phyloP scores from a whole-genome alignment of 2,888 invertebrate genomes.

The Acanthosepion esculentum region DNA sequence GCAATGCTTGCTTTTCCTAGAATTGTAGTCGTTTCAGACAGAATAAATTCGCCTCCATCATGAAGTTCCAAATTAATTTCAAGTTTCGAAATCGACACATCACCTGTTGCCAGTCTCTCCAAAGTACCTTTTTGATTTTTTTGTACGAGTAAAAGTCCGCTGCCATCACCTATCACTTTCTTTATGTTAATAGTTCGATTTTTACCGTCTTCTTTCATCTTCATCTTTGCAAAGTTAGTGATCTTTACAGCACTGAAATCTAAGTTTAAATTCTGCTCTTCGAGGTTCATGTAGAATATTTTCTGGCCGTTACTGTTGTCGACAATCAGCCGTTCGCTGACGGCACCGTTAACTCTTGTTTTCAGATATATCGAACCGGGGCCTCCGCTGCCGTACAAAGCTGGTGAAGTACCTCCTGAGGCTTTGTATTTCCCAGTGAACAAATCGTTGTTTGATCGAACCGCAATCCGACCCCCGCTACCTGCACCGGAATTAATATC shows the following conservation, averaged over 20 bases:
- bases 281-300: constrained; percentile 60
- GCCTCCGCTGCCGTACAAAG: constrained; percentile 59
- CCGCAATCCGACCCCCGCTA: constrained; percentile 64
- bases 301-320: constrained; percentile 63
- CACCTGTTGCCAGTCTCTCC: constrained; percentile 55
- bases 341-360: constrained; percentile 51
- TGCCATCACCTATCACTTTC: constrained; percentile 64
- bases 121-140: constrained; percentile 61
- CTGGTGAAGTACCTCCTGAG: constrained; percentile 58
- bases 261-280: constrained; percentile 55
- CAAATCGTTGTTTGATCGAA: constrained; percentile 54
- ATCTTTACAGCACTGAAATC: constrained; percentile 59
- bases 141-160: constrained; percentile 62
- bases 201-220: constrained; percentile 58
- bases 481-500: constrained; percentile 58
- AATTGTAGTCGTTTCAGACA: constrained; percentile 63
- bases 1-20: constrained; percentile 61
- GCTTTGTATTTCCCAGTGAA: constrained; percentile 56
- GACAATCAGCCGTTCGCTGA: constrained; percentile 58
- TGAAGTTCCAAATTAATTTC: constrained; percentile 64
- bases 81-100: constrained; percentile 59
- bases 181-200: constrained; percentile 57
- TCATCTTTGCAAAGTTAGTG: constrained; percentile 62
- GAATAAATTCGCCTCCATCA: constrained; percentile 64
- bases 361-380: constrained; percentile 62